Conservation (phyloP, 2,888 invertebrate species). For the Carcina quercana region DNA sequence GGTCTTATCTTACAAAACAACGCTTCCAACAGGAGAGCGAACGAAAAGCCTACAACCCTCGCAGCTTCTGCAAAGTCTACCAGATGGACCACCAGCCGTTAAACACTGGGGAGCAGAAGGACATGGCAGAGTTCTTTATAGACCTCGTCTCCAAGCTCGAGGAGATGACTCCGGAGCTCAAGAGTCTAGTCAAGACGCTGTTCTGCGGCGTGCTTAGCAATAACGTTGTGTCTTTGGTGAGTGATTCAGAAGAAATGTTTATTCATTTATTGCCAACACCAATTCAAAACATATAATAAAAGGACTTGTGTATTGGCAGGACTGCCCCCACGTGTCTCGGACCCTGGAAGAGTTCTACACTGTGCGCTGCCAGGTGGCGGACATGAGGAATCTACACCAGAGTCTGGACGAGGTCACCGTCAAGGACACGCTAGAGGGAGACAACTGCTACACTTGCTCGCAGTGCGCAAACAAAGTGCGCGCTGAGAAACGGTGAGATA, state of each 20-base stretch:
- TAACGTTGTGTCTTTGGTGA: slow-evolving; percentile 93
- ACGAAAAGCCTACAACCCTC: slow-evolving; percentile 95
- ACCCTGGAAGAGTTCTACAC: slow-evolving; percentile 98
- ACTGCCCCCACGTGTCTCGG: slow-evolving; percentile 95
- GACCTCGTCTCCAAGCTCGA: slow-evolving; percentile 96
- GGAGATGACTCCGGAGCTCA: slow-evolving; percentile 94
- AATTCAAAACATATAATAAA: too few relatives aligned
- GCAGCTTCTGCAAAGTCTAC: slow-evolving; percentile 96
- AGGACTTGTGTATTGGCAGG: slow-evolving; percentile 66
- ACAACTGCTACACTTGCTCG: slow-evolving; percentile 98
- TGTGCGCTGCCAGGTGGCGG: slow-evolving; percentile 96
- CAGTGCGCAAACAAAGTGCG: slow-evolving; percentile 96
- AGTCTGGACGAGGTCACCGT: slow-evolving; percentile 97
- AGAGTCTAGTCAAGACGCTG: slow-evolving; percentile 89
- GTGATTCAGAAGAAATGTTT: slow-evolving; percentile 34
- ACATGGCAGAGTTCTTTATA: slow-evolving; percentile 98
- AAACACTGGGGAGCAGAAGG: slow-evolving; percentile 97
- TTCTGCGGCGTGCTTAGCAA: slow-evolving; percentile 97
- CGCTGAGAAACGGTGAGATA: slow-evolving; percentile 87
- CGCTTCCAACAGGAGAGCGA: slow-evolving; percentile 83
- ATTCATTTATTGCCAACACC: too few relatives aligned
- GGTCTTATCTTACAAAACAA: too few relatives aligned
- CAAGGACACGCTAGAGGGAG: slow-evolving; percentile 96
- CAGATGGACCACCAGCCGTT: slow-evolving; percentile 98
- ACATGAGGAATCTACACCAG: slow-evolving; percentile 96